Percentiles rank a stretch among this genome's conserved stretches.
phyloP scores from a whole-genome alignment of 2,797 vertebrate species.

The Girardinus metallicus region DNA sequence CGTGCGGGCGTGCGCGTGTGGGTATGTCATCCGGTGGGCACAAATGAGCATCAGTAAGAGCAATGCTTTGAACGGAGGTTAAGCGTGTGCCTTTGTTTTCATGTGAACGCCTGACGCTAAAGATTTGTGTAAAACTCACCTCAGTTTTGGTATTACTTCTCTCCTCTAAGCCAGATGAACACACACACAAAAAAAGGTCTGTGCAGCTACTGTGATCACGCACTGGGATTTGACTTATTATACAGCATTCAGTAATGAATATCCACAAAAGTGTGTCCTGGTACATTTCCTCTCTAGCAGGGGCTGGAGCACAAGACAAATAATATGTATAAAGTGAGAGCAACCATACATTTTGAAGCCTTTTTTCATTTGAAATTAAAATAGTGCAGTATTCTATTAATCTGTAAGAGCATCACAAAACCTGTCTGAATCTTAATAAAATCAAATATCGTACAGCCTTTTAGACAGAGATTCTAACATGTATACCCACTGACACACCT shows the following conservation, averaged over 20 bases:
- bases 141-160: slow-evolving; percentile 50
- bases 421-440: background rate
- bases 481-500: slow-evolving; percentile 4
- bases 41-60: slow-evolving; percentile 56
- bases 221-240: slow-evolving; percentile 48
- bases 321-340: slow-evolving; percentile 10
- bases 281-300: slow-evolving; percentile 4
- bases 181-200: slow-evolving; percentile 11
- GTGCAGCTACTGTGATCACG: slow-evolving; percentile 17
- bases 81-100: slow-evolving; percentile 64
- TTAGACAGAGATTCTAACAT: slow-evolving; percentile 11
- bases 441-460: background rate
- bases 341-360: slow-evolving; percentile 1
- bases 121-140: slow-evolving; percentile 67
- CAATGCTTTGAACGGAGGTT: slow-evolving; percentile 57
- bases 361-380: background rate
- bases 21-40: slow-evolving; percentile 40
- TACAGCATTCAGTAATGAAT: slow-evolving; percentile 42
- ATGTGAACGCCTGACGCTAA: slow-evolving; percentile 60
- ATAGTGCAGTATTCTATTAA: slow-evolving; percentile 17
- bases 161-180: slow-evolving; percentile 40
- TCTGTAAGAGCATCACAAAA: background rate
- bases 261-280: slow-evolving; percentile 26
- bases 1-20: slow-evolving; percentile 17
- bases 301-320: slow-evolving; percentile 28